phyloP scores from a whole-genome alignment of 2,888 invertebrate species.

The Tethea ocularis region DNA sequence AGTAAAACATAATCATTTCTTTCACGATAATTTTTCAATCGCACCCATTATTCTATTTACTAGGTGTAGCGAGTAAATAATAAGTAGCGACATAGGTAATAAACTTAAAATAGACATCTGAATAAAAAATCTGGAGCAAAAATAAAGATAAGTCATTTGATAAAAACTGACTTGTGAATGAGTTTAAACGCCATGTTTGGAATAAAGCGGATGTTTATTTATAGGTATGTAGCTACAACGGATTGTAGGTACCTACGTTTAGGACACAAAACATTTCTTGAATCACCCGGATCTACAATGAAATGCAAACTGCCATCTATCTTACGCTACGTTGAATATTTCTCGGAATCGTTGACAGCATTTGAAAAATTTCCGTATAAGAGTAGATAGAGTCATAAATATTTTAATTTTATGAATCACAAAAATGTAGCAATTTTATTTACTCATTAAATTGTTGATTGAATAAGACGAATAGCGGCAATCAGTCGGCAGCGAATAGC shows the following conservation, averaged over 20 bases:
- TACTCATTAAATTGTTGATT: slow-evolving; percentile 53
- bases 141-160: slow-evolving; percentile 7
- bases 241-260: not conserved
- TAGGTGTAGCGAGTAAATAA: too few species aligned
- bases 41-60: not conserved
- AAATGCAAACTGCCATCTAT: slow-evolving; percentile 25
- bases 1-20: not conserved
- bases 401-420: slow-evolving; percentile 52
- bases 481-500: slow-evolving; percentile 39
- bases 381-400: slow-evolving; percentile 41
- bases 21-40: not conserved
- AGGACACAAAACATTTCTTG: slow-evolving; percentile 11
- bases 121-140: not conserved
- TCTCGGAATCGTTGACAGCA: slow-evolving; percentile 43
- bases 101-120: not conserved
- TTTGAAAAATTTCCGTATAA: slow-evolving; percentile 51
- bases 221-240: not conserved
- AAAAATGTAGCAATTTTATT: slow-evolving; percentile 36
- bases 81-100: too few species aligned
- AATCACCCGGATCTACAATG: slow-evolving; percentile 32
- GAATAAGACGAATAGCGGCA: slow-evolving; percentile 46
- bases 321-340: slow-evolving; percentile 28
- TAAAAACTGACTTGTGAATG: slow-evolving; percentile 7
- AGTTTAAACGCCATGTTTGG: slow-evolving; percentile 7
- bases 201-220: slow-evolving; percentile 9